Percentiles rank a stretch among this genome's conserved stretches.
phyloP scores from a whole-genome alignment of 2,113 vertebrate genomes.

The Thermophis baileyi region DNA sequence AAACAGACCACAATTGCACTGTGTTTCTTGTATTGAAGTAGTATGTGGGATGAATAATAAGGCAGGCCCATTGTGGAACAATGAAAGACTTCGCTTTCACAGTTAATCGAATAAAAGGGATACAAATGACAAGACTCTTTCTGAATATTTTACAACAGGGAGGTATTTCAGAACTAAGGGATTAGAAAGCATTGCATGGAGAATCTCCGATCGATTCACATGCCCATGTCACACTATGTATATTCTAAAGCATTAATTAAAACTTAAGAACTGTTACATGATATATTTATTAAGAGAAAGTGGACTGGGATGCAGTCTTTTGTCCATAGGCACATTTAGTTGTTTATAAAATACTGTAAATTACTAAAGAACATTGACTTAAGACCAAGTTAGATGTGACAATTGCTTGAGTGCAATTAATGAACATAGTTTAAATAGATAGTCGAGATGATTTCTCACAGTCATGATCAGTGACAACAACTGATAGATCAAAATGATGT shows the following conservation, averaged over 20 bases:
- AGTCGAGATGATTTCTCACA: background rate
- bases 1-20: background rate
- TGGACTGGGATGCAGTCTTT: background rate
- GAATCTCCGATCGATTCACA: background rate
- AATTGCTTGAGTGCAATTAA: background rate
- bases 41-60: background rate
- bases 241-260: background rate
- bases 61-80: background rate
- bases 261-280: background rate
- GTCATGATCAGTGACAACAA: background rate
- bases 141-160: background rate
- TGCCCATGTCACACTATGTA: background rate
- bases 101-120: background rate
- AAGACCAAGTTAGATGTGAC: background rate
- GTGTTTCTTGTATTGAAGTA: background rate
- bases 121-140: background rate
- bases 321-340: background rate
- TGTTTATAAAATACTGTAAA: background rate
- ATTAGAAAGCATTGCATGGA: background rate
- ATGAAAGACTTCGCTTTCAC: background rate
- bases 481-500: background rate
- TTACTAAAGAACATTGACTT: background rate
- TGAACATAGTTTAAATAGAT: background rate
- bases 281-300: background rate
- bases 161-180: background rate